Conservation (phyloP, 2,797 vertebrate genomes). For the Emys orbicularis region DNA sequence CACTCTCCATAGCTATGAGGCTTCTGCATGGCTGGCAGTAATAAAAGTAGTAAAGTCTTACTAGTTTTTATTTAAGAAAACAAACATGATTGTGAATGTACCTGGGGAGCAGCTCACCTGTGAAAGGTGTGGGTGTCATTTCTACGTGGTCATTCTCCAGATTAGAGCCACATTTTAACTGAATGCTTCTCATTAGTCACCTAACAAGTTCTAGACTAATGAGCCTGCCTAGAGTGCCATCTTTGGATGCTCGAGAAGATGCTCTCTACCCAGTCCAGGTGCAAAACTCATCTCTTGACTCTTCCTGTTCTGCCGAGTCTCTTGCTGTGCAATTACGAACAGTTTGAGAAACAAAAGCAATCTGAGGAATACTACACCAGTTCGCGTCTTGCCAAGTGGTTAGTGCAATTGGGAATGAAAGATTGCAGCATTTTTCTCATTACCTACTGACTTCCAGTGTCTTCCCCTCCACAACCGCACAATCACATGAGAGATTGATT, state of each 20-base stretch:
- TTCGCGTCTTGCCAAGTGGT: not conserved
- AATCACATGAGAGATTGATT: fast-evolving
- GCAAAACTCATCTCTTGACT: not conserved
- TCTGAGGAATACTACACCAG: fast-evolving
- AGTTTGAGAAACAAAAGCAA: not conserved
- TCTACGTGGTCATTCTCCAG: fast-evolving
- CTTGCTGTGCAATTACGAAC: not conserved
- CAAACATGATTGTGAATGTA: not conserved
- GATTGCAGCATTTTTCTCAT: fast-evolving
- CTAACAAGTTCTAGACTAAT: not conserved
- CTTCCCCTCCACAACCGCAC: not conserved
- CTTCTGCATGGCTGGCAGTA: not conserved
- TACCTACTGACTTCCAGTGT: not conserved
- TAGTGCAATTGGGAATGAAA: fast-evolving
- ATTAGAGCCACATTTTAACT: not conserved
- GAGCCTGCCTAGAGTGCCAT: not conserved
- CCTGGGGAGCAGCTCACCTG: not conserved
- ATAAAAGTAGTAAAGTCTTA: not conserved
- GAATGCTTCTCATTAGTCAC: not conserved
- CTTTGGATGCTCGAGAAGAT: not conserved
- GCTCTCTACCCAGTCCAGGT: no score
- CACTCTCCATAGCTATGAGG: not conserved
- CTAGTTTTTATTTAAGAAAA: not conserved
- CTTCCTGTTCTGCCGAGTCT: not conserved
- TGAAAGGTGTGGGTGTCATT: not conserved